phyloP scores from a whole-genome alignment of 2,113 vertebrate genomes.

The Otolemur garnettii region DNA sequence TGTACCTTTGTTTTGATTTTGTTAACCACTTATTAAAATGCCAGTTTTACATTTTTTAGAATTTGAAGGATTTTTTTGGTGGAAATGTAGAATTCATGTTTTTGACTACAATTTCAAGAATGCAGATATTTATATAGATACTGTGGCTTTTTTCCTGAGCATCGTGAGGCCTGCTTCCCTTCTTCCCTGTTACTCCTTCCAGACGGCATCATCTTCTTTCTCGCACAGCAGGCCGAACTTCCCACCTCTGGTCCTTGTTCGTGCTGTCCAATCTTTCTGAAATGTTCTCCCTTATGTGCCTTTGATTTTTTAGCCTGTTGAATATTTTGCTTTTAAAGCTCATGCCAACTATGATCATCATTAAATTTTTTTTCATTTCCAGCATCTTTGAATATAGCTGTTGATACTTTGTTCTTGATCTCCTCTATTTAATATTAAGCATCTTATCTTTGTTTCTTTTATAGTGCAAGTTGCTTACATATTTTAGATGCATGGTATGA shows the following conservation, averaged over 20 bases:
- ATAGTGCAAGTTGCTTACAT: not conserved
- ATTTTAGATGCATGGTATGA: not conserved
- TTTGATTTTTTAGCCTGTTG: not conserved
- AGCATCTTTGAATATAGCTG: not conserved
- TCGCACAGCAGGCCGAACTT: not conserved
- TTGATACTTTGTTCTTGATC: constrained; percentile 21
- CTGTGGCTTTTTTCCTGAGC: not conserved
- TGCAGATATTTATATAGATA: not conserved
- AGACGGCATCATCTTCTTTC: not conserved
- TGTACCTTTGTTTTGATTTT: not conserved
- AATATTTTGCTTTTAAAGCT: constrained; percentile 1
- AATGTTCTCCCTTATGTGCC: not conserved
- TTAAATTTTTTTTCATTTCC: constrained; percentile 16
- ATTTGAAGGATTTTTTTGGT: constrained; percentile 17
- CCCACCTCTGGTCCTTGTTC: not conserved
- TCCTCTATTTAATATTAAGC: constrained; percentile 24
- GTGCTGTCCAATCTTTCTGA: not conserved
- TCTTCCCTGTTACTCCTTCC: not conserved
- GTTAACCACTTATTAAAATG: not conserved
- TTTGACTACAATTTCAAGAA: constrained; percentile 36
- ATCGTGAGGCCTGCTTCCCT: not conserved
- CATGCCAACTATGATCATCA: not conserved
- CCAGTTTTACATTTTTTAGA: not conserved
- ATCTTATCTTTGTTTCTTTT: not conserved
- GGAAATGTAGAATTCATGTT: not conserved